Conservation (phyloP, 2,888 invertebrate species). For the Plemyria rubiginata region DNA sequence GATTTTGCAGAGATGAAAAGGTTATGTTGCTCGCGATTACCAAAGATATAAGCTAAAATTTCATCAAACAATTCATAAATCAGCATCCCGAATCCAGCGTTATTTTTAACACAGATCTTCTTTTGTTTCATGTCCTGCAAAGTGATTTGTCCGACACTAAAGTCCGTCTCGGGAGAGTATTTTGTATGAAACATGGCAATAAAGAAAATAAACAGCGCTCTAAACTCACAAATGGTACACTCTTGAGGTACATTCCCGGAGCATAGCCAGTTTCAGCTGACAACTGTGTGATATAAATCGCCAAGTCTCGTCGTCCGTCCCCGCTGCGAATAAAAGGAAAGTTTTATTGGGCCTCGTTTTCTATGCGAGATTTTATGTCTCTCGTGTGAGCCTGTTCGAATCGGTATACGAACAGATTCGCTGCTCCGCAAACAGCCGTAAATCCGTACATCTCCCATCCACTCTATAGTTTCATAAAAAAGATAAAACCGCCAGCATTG, state of each 20-base stretch:
- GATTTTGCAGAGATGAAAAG: slow-evolving; percentile 35
- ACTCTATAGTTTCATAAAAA: slow-evolving; percentile 60
- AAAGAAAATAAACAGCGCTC: slow-evolving; percentile 42
- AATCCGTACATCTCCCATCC: slow-evolving; percentile 69
- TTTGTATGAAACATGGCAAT: slow-evolving; percentile 40
- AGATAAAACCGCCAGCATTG: slow-evolving; percentile 48
- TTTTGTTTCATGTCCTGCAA: slow-evolving; percentile 34
- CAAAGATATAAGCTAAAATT: slow-evolving; percentile 8
- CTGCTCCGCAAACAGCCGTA: slow-evolving; percentile 70
- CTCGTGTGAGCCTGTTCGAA: slow-evolving; percentile 53
- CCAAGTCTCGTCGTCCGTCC: slow-evolving; percentile 49
- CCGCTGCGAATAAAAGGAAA: slow-evolving; percentile 60
- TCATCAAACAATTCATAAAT: slow-evolving; percentile 19
- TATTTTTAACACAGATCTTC: slow-evolving; percentile 31
- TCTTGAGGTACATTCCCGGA: slow-evolving; percentile 48
- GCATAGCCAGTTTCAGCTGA: slow-evolving; percentile 49
- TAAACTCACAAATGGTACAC: slow-evolving; percentile 41
- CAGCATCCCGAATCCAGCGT: slow-evolving; percentile 22
- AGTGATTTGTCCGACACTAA: slow-evolving; percentile 40
- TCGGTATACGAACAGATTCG: slow-evolving; percentile 65
- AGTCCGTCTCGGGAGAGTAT: slow-evolving; percentile 35
- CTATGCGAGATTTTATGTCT: slow-evolving; percentile 64
- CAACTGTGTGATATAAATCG: slow-evolving; percentile 51
- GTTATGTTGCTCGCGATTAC: slow-evolving; percentile 13
- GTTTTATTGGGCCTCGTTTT: slow-evolving; percentile 59